Evolutionary conservation across 2,113 vertebrate genomes (phyloP).

Genomic region (Noctilio leporinus): DNA sequence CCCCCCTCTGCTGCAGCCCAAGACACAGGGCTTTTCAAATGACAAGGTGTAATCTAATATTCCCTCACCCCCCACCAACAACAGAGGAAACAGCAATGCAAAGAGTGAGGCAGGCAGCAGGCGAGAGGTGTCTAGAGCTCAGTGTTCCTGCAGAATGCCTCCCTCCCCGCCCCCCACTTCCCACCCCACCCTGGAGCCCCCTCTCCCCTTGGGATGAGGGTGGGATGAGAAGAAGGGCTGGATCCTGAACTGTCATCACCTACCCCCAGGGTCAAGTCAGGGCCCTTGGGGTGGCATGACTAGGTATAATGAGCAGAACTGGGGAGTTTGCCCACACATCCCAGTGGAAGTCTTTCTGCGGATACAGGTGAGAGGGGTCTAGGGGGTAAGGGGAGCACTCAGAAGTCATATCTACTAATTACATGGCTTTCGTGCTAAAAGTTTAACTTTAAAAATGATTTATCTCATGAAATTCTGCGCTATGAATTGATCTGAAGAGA

Average conservation of each 20-base stretch:
- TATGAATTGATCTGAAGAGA: not conserved
- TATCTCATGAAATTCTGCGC: not conserved
- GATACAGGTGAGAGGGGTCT: not conserved
- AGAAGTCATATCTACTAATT: not conserved
- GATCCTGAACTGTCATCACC: not conserved
- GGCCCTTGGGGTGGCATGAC: not conserved
- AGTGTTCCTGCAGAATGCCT: conserved; percentile 89
- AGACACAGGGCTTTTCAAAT: not conserved
- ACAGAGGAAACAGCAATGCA: conserved; percentile 79
- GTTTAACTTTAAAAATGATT: not conserved
- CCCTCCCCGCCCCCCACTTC: conserved; percentile 57
- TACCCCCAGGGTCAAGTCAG: not conserved
- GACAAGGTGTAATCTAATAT: conserved; percentile 86
- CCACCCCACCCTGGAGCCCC: conserved; percentile 1
- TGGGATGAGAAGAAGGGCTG: not conserved
- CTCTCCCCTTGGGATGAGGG: not conserved
- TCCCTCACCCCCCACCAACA: conserved; percentile 51
- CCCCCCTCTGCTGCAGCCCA: not conserved
- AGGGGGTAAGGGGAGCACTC: not conserved
- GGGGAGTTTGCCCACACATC: not conserved
- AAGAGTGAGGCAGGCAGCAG: conserved; percentile 80
- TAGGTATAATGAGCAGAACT: not conserved
- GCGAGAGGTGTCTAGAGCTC: conserved; percentile 79
- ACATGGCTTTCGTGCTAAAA: not conserved
- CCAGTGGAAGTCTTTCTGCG: not conserved